A percentile compares a stretch with the other conserved stretches of the same genome.
Conservation (phyloP, 2,888 invertebrate genomes). For the Tetragonula carbonaria region DNA sequence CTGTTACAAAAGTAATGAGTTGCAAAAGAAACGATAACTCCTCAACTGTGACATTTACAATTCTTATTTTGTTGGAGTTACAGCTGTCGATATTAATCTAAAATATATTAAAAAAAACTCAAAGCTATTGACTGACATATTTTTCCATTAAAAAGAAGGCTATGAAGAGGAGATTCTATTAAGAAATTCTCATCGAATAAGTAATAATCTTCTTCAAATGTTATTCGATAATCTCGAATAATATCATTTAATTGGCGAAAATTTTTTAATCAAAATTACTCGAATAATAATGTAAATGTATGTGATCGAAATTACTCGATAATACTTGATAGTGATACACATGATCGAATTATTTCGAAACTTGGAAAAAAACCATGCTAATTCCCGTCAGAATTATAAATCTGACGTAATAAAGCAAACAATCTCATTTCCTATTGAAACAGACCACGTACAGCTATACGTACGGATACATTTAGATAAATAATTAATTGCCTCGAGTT, state of each 20-base stretch:
- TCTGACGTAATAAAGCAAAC: not conserved
- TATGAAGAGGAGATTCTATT: not conserved
- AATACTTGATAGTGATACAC: not conserved
- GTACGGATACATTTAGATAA: constrained; percentile 42
- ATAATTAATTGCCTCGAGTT: constrained; percentile 51
- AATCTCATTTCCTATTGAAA: not conserved
- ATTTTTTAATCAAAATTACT: no score
- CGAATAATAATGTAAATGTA: no score
- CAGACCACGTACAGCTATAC: constrained; percentile 24
- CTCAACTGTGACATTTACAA: no score
- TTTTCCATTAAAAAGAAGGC: not conserved
- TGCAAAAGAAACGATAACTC: no score
- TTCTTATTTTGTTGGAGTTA: not conserved
- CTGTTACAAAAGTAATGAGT: no score
- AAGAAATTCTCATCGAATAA: not conserved
- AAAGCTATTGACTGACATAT: not conserved
- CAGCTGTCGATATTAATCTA: not conserved
- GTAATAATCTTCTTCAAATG: not conserved
- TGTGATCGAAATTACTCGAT: no score
- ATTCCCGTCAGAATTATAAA: not conserved
- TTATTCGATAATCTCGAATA: no score
- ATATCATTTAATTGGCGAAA: no score
- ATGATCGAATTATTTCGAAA: not conserved
- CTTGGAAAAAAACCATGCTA: not conserved
- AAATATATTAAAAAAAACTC: not conserved